Evolutionary conservation across 2,888 invertebrate species (phyloP), one percentile per base, ranked within the genome.

Genomic region (Agrotis exclamationis): DNA sequence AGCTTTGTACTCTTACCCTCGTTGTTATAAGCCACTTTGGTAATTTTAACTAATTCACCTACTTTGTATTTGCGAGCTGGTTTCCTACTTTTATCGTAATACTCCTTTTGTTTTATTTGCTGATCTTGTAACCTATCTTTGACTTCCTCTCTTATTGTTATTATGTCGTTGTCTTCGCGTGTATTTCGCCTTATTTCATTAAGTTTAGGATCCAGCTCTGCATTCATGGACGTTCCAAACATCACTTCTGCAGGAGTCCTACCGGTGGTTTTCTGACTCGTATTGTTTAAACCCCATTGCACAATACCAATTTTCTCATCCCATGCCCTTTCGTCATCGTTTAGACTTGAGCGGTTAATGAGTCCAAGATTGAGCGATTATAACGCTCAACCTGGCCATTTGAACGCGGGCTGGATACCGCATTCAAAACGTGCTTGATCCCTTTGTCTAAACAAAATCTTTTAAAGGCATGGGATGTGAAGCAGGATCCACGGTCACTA

Each of bases 191-290:
- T 33, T 33, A 47, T 6, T 9, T 47, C 22, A 16, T 53, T 53
- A 24, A 53, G 53, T 1, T 16, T 53, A 22, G 22, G 53, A 24
- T 53, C 3, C 9, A 9, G 3, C 33, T 33, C 33, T 9, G 3
- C 16, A 28, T 63, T 70, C 22, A 74, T 66, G n/a, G 0, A 18
- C 0, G 20, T 20, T 0, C 74, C 70, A 54, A 74, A 74, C 65
- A 70, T 51, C 0, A 74, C 57, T 16, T 74, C 70, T 0, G 58
- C 24, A 0, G 70, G 63, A 0, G 59, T 59, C 22, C 28, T 62
- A 3, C 66, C 74, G 0, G 54, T 74, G 0, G 58, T 63, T 13
- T 63, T 74, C 9, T 74, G 63, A 0, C 18, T 0, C 0, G 62
- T 74, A 20, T 74, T 69, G 20, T 68, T 74, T 0, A 74, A 3